A percentile compares a stretch with the other conserved stretches of the same genome.
phyloP scores from a whole-genome alignment of 2,888 invertebrate species.

The Stictocephala bisonia region DNA sequence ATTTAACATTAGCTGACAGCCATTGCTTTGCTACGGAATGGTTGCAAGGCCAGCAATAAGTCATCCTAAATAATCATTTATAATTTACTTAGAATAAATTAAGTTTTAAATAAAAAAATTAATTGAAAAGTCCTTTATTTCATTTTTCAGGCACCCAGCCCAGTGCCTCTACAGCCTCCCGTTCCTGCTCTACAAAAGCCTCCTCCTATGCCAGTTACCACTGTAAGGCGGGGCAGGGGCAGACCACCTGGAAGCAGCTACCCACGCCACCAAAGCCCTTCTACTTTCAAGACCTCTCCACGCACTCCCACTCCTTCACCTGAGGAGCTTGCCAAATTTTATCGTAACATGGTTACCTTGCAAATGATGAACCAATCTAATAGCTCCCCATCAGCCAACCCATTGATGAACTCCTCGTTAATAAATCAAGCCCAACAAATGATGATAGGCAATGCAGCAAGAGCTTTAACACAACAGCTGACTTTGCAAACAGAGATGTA shows the following conservation, averaged over 20 bases:
- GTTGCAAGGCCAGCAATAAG: no score
- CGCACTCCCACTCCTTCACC: not conserved
- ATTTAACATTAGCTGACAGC: no score
- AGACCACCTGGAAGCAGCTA: slow-evolving; percentile 38
- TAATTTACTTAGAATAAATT: not conserved
- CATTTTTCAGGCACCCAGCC: slow-evolving; percentile 35
- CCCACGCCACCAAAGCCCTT: slow-evolving; percentile 40
- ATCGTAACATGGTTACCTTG: slow-evolving; percentile 27
- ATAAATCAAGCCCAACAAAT: slow-evolving; percentile 5
- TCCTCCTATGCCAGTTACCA: not conserved
- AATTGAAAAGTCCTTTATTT: not conserved
- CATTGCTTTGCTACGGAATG: no score
- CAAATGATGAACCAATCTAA: slow-evolving; percentile 14
- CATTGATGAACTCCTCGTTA: not conserved
- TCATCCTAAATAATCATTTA: no score
- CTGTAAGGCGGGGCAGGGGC: slow-evolving; percentile 40
- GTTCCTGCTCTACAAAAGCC: slow-evolving; percentile 26
- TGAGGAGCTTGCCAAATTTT: slow-evolving; percentile 41
- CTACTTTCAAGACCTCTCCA: not conserved
- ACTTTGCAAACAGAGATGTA: not conserved
- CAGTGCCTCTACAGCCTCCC: not conserved
- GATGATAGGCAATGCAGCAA: no score
- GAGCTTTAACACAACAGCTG: no score
- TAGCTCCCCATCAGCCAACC: not conserved
- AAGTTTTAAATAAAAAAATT: not conserved